phyloP scores from a whole-genome alignment of 2,113 vertebrate species.

The Halcyon senegalensis region DNA sequence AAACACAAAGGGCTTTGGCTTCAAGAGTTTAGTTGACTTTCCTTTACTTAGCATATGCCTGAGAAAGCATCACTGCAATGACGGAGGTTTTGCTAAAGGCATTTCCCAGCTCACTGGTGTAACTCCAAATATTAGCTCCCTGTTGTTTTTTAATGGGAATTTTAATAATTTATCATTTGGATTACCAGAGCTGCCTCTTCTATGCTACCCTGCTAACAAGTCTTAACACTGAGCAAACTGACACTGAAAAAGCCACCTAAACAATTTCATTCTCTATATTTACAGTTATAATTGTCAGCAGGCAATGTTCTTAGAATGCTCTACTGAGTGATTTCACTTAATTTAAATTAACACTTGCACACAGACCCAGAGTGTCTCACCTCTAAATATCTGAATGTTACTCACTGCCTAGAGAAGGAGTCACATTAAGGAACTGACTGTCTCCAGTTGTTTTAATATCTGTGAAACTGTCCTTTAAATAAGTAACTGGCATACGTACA shows the following conservation, averaged over 20 bases:
- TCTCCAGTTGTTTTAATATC: not conserved
- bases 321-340: not conserved
- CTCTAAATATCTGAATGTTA: not conserved
- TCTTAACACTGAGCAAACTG: constrained; percentile 4
- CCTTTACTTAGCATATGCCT: not conserved
- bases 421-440: not conserved
- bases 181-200: not conserved
- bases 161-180: constrained; percentile 45
- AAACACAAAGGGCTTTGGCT: not conserved
- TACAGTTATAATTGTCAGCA: not conserved
- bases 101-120: not conserved
- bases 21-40: not conserved
- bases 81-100: not conserved
- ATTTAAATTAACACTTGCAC: not conserved
- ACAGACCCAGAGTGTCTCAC: not conserved
- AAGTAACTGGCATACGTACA: not conserved
- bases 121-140: not conserved
- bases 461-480: not conserved
- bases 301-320: not conserved
- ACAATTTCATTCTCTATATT: not conserved
- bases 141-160: not conserved
- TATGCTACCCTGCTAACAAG: not conserved
- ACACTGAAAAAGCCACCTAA: not conserved
- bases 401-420: not conserved
- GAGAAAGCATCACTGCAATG: not conserved